Base-by-base conservation (phyloP, 2,888 invertebrate species). In the Athetis lepigone region DNA sequence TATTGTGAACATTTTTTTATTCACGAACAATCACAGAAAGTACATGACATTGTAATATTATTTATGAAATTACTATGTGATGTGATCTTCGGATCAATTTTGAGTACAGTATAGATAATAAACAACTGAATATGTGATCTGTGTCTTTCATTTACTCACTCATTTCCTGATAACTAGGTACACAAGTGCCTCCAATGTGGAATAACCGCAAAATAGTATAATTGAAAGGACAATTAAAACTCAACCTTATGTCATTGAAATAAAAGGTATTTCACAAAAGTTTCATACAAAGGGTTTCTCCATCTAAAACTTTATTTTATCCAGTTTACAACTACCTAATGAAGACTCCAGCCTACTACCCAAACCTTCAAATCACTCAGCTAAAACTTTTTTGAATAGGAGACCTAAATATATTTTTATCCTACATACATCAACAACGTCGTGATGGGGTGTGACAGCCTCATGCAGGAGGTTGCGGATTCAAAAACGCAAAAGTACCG, bases 51-150 rank as follows among this genome's bases (percentile, higher is more conserved):
- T 95, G 95, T 95, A 95, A 95, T 95, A 95, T 95, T 95, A 94
- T 94, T 94, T 95, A 94, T 95, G 92, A 95, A 95, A 94, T 96
- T 96, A 96, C 96, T 96, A 96, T 96, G 96, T 96, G 96, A 96
- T 96, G 96, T 96, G 96, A 96, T 96, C 96, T 95, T 95, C 95
- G 95, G 96, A 96, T 96, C 96, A 96, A 96, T 96, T 96, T 96
- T 96, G 96, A 96, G 96, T 96, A 96, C 96, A 96, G 96, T 96
- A 96, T 96, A 96, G 96, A 96, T 96, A 96, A 96, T 96, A 96
- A 96, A 96, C 96, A 95, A 95, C 95, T 95, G 96, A 96, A 96
- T 96, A 96, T 96, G 96, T 96, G 95, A 95, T 89, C 70, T 84
- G 86, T 80, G 76, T 83, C 80, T 92, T 93, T 92, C 79, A 88